Evolutionary conservation across 2,797 vertebrate genomes (phyloP), one percentile per base, ranked within the genome.

Genomic region (Geotrypetes seraphini): DNA sequence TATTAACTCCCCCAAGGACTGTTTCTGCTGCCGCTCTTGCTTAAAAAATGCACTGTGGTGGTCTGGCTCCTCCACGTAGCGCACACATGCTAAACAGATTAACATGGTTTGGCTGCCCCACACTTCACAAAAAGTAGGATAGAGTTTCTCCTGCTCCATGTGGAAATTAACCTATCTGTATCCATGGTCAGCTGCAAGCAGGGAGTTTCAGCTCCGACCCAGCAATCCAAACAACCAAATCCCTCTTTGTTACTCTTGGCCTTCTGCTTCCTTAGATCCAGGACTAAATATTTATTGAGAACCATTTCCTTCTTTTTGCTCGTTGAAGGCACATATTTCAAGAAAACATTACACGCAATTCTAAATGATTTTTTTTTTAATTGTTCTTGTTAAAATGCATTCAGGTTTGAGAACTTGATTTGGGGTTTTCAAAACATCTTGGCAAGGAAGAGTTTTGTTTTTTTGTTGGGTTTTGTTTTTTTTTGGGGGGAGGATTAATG

Each of bases 1-100:
- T 69, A 75, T 77, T 70, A 76, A 72, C 57, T 68, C 42, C 60
- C 67, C 64, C 60, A 28, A 74, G 66, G 72, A 68, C 52, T 33
- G 14, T 10, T 36, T 37, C 47, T 37, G 57, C 35, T 47, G 47
- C 42, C 62, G 67, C 75, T 68, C 60, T 69, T 69, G 57, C 71
- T 57, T 55, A 31, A 20, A 13, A 22, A 19, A 40, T n/a, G 71
- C 75, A 42, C 70, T 43, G 67, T 32, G 79, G 81, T 84, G 71
- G 82, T 83, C 77, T 70, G 60, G 68, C 74, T 80, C 60, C 73
- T 70, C 65, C 36, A 51, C 66, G 73, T 71, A 47, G 80, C 73
- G 80, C 75, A 80, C 87, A 92, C 79, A 76, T 89, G 86, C 78
- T 90, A 76, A 87, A 89, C 79, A 91, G 78, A 89, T 92, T 86